These are phyloP conservation scores for Sarcophaga subvicina DNA, from an alignment of 2,888 invertebrate genomes.

Conservation along the genomic window DNA sequence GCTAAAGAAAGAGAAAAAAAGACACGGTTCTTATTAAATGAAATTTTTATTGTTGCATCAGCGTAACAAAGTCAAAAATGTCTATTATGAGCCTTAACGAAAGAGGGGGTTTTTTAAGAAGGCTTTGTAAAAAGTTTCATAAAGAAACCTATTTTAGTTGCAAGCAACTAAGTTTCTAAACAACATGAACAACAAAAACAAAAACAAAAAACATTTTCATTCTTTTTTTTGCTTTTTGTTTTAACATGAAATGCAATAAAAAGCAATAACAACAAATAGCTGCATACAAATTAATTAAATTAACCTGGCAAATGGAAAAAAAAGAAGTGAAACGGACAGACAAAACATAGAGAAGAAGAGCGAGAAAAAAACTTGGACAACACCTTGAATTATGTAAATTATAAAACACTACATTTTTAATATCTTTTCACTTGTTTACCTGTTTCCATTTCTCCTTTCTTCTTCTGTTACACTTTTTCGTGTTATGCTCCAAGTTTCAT, in stretches of 20 bases:
- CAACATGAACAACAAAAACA: conserved; percentile 14
- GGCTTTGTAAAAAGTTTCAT: not conserved
- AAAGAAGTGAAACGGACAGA: not conserved
- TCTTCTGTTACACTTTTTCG: not conserved
- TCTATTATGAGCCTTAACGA: not conserved
- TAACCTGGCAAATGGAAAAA: conserved; percentile 33
- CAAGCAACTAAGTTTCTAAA: conserved; percentile 39
- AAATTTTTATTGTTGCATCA: conserved; percentile 27
- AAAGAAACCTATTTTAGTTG: not conserved
- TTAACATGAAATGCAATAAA: not conserved
- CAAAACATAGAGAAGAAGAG: not conserved
- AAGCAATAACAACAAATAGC: not conserved
- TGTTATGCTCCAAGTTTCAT: not conserved
- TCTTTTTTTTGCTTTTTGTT: not conserved
- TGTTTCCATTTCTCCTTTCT: not conserved
- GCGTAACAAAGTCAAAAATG: conserved; percentile 38
- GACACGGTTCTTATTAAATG: not conserved
- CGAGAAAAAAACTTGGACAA: not conserved
- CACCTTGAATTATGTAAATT: conserved; percentile 55
- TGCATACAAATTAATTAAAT: conserved; percentile 59
- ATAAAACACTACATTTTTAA: conserved; percentile 45
- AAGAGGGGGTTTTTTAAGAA: not conserved
- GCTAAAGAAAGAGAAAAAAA: not conserved
- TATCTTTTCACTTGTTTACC: conserved; percentile 36
- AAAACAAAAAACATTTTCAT: not conserved